Evolutionary conservation across 1,140 invertebrate species (phyloP).

Genomic region (Teleopsis dalmanni): DNA sequence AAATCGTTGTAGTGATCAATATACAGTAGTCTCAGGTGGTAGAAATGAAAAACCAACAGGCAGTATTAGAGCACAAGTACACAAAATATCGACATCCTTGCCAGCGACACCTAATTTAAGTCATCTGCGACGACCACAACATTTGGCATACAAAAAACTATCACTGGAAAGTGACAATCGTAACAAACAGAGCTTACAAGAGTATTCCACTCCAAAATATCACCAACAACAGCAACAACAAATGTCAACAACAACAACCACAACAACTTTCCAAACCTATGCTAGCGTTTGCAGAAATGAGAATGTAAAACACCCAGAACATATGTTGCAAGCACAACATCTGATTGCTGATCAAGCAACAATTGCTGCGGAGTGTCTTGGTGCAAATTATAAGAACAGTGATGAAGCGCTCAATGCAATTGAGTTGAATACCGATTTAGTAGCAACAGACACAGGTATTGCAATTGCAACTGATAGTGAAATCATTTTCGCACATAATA

Average conservation of each 20-base stretch:
- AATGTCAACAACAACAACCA: background rate
- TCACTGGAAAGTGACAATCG: constrained; percentile 16
- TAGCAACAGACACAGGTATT: too few species aligned
- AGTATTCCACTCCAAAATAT: too few species aligned
- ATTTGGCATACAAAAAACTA: constrained; percentile 20
- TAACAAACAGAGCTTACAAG: too few species aligned
- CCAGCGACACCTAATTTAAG: constrained; percentile 25
- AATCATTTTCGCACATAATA: too few species aligned
- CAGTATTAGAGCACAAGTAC: background rate
- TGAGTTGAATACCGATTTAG: background rate
- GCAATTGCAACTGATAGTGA: background rate
- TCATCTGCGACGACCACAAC: constrained; percentile 16
- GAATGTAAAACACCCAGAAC: background rate
- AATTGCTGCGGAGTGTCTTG: too few species aligned
- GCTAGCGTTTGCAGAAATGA: background rate
- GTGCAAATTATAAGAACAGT: background rate
- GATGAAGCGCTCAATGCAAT: constrained; percentile 1
- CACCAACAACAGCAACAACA: constrained; percentile 17
- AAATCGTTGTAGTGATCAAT: background rate
- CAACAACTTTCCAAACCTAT: background rate
- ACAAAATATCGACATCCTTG: constrained; percentile 22
- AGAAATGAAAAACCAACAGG: background rate
- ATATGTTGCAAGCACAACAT: constrained; percentile 9
- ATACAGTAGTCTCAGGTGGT: background rate
- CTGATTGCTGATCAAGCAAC: background rate